phyloP scores from a whole-genome alignment of 2,888 invertebrate species.

The Ecdyonurus torrentis region DNA sequence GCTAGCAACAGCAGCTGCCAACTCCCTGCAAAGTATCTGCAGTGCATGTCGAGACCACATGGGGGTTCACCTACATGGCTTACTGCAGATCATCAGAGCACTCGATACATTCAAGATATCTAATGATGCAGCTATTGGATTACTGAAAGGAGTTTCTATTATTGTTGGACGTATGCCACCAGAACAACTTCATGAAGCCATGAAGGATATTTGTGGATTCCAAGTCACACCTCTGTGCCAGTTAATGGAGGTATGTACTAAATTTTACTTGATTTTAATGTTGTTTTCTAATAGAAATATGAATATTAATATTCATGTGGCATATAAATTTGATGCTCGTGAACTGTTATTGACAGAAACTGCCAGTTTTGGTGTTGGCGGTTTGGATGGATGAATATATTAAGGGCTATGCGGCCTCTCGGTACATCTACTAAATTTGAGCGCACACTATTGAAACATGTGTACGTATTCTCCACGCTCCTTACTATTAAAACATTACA shows the following conservation, averaged over 20 bases:
- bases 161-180: slow-evolving; percentile 39
- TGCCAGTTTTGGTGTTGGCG: too few relatives aligned
- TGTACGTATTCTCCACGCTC: too few relatives aligned
- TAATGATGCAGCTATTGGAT: slow-evolving; percentile 55
- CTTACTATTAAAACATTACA: too few relatives aligned
- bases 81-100: slow-evolving; percentile 56
- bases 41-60: slow-evolving; percentile 64
- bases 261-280: too few relatives aligned
- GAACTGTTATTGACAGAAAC: too few relatives aligned
- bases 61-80: slow-evolving; percentile 50
- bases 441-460: too few relatives aligned
- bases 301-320: too few relatives aligned
- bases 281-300: too few relatives aligned
- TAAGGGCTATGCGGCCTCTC: too few relatives aligned
- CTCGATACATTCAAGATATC: slow-evolving; percentile 54
- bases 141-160: slow-evolving; percentile 49
- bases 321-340: too few relatives aligned
- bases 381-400: too few relatives aligned
- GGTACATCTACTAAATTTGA: too few relatives aligned
- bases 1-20: slow-evolving; percentile 65
- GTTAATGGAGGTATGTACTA: slow-evolving; percentile 34
- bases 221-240: slow-evolving; percentile 52
- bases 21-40: slow-evolving; percentile 72
- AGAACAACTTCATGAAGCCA: slow-evolving; percentile 43
- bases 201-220: slow-evolving; percentile 62